Percentiles rank a stretch among this genome's conserved stretches.
These are phyloP conservation scores for Ardeotis arabs DNA, from an alignment of 2,113 vertebrate species.

Conservation along the genomic window DNA sequence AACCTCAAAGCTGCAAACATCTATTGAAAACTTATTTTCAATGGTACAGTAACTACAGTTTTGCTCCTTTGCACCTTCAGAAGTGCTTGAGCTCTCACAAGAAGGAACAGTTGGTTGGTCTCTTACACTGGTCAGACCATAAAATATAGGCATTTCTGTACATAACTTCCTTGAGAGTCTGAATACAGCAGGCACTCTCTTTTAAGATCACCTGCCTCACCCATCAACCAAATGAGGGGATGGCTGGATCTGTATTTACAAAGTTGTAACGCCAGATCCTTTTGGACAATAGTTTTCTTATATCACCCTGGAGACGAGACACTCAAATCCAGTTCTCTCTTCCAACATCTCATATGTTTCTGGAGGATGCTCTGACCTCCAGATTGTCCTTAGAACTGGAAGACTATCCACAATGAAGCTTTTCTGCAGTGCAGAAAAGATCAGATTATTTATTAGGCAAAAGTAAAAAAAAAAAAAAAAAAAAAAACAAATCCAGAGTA, in stretches of 20 bases:
- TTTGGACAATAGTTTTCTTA: not conserved
- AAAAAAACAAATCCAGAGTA: too few relatives aligned
- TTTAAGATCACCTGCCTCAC: not conserved
- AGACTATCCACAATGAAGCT: not conserved
- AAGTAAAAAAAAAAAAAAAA: not conserved
- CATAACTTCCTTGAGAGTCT: not conserved
- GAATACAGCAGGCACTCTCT: not conserved
- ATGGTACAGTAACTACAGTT: rapidly evolving
- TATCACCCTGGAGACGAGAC: not conserved
- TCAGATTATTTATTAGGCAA: not conserved
- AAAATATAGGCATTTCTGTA: not conserved
- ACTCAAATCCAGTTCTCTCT: not conserved
- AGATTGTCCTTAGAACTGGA: not conserved
- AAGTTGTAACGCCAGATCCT: not conserved
- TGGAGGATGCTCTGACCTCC: not conserved
- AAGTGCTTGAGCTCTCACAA: not conserved
- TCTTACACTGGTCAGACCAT: not conserved
- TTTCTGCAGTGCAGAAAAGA: not conserved
- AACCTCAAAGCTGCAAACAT: not conserved
- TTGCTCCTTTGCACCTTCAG: not conserved
- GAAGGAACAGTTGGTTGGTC: not conserved
- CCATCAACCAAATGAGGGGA: not conserved
- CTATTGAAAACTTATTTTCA: not conserved
- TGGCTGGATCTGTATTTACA: not conserved
- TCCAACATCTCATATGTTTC: not conserved